Base-by-base conservation (phyloP, 2,888 invertebrate genomes). In the Metalampra italica region DNA sequence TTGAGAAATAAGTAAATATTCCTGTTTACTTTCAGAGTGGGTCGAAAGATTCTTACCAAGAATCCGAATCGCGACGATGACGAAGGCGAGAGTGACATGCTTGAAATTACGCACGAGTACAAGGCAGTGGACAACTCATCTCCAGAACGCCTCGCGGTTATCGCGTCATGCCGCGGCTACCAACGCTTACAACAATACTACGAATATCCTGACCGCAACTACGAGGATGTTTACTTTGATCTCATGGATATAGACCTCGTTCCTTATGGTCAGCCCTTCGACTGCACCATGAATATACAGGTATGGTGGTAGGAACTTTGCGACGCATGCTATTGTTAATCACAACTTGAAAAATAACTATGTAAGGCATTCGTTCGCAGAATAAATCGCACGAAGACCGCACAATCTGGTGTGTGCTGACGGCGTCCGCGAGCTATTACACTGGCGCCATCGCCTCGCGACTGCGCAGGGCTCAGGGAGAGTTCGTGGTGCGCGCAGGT, bases 1-100 rank as follows among this genome's bases (percentile, higher is more conserved):
- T 37, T 43, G 13, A 11, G 1, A 14, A 14, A 39, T 39, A 39
- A 8, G 41, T 7, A 36, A 30, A 9, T 14, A 42, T 37, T 14
- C 9, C 37, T 38, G 0, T 53, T 22, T 4, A 44, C n/a, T 69
- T 64, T 52, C 71, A 93, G 94, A 67, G 92, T 94, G 63, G 94
- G 94, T 43, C 90, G 92, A 42, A 91, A 91, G 67, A 90, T 94
- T 46, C 86, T 94, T 40, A 94, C 94, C 3, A 94, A 94, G 79
- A 90, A 88, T 57, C 90, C 91, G 0, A 91, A 86, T 54, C 79
- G 87, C 9, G 92, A 92, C 54, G 93, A 93, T 56, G 92, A 93
- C 52, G 90, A 90, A 61, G 92, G 92, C 9, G 92, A 93, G 55
- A 87, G 90, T 40, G 93, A 93, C 59, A 84, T 92, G 80, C 82